Evolutionary conservation across 2,797 vertebrate species (phyloP).

Genomic region (Natrix natrix): DNA sequence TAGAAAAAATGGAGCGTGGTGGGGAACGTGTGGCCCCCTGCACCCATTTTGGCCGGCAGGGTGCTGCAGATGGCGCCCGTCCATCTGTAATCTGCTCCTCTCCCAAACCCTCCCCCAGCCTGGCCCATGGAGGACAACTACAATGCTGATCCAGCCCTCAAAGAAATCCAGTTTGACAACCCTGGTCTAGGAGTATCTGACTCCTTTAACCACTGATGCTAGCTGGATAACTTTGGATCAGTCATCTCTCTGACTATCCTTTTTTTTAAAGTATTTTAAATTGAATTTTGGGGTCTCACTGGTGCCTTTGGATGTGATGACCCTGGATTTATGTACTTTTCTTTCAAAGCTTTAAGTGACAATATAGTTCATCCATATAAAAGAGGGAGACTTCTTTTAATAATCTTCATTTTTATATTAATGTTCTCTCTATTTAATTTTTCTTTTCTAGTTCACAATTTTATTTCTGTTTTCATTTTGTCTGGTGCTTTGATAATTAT

Average conservation of each 20-base stretch:
- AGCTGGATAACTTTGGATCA: neutral
- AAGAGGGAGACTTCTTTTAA: neutral
- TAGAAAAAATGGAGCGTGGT: too few species aligned
- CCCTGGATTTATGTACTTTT: neutral
- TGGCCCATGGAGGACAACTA: too few species aligned
- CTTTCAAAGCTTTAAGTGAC: neutral
- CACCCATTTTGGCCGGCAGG: too few species aligned
- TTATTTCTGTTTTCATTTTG: neutral
- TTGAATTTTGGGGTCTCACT: too few species aligned
- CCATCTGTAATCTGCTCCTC: too few species aligned
- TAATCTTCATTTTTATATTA: neutral
- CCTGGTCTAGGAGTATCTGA: neutral
- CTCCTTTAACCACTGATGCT: neutral
- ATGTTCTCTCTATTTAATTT: neutral
- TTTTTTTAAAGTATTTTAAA: neutral
- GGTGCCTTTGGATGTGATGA: neutral
- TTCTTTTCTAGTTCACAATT: neutral
- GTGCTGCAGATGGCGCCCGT: too few species aligned
- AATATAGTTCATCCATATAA: neutral
- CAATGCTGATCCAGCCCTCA: too few species aligned
- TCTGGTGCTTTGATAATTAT: neutral
- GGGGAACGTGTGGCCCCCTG: too few species aligned
- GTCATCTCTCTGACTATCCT: neutral
- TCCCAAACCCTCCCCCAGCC: accelerated
- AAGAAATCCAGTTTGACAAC: too few species aligned